phyloP scores from a whole-genome alignment of 2,797 vertebrate species.

The Notoglanidium macrostoma region DNA sequence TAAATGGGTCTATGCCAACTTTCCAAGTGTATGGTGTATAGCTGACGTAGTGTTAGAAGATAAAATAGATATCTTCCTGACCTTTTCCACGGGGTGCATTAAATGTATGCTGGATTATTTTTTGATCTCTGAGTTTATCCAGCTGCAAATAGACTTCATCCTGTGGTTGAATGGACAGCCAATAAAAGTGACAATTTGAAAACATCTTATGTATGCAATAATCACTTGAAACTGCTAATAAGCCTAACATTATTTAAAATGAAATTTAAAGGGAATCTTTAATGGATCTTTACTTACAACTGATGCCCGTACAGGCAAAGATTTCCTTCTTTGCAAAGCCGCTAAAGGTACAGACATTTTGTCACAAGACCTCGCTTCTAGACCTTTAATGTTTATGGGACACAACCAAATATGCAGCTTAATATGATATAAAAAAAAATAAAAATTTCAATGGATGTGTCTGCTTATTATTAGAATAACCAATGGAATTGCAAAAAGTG shows the following conservation, averaged over 20 bases:
- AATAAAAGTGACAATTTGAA: neutral
- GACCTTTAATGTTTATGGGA: constrained; percentile 23
- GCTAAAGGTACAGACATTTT: constrained; percentile 47
- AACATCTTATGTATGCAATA: neutral
- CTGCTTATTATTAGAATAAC: too few species aligned
- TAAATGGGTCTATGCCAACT: constrained; percentile 19
- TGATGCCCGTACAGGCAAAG: constrained; percentile 53
- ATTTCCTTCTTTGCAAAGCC: constrained; percentile 56
- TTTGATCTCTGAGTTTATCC: constrained; percentile 48
- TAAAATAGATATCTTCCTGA: constrained; percentile 34
- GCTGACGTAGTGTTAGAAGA: constrained; percentile 13
- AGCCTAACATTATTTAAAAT: neutral
- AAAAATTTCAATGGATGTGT: neutral
- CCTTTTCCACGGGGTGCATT: constrained; percentile 43
- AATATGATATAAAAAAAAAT: neutral
- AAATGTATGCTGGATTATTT: constrained; percentile 34
- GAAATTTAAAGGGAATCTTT: neutral
- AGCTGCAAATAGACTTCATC: constrained; percentile 58
- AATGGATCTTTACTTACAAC: constrained; percentile 36
- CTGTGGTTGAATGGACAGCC: constrained; percentile 31
- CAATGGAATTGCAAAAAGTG: neutral
- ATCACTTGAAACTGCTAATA: neutral
- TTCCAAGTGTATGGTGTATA: neutral
- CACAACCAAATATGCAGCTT: neutral
- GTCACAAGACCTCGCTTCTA: constrained; percentile 49